These are phyloP conservation scores for Stegostoma tigrinum DNA, from an alignment of 2,113 vertebrate genomes.

Conservation along the genomic window DNA sequence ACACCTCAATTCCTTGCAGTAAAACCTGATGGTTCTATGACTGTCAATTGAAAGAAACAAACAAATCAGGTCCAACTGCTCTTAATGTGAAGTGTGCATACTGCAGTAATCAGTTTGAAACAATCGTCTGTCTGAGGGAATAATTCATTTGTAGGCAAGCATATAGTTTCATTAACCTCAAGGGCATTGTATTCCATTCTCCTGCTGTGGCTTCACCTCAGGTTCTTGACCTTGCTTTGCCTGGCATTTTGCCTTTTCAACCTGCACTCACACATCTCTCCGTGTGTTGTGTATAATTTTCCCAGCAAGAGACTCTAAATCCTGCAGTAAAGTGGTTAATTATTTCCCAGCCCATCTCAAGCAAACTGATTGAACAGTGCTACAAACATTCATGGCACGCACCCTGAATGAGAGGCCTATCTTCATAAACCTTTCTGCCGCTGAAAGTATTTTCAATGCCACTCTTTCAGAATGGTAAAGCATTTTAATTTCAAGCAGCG, in stretches of 20 bases:
- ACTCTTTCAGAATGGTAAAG: background rate
- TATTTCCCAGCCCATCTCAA: background rate
- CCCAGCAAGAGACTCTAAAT: background rate
- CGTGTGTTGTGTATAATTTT: background rate
- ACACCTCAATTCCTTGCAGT: too few relatives aligned
- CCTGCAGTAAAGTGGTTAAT: background rate
- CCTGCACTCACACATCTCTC: background rate
- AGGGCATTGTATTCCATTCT: background rate
- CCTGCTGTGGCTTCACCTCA: background rate
- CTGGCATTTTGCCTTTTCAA: background rate
- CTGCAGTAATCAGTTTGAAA: constrained; percentile 14
- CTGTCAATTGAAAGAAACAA: too few relatives aligned
- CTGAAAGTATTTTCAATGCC: constrained; percentile 28
- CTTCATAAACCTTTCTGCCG: constrained; percentile 9
- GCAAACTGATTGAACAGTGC: background rate
- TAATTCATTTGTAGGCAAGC: background rate
- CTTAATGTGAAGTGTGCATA: background rate
- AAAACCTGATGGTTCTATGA: too few relatives aligned
- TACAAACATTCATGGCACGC: background rate
- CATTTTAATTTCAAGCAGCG: background rate
- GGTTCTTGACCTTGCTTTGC: background rate
- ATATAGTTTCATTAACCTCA: constrained; percentile 29
- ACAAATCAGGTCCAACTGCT: background rate
- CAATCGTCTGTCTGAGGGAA: background rate
- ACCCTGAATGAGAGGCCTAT: background rate